phyloP scores from a whole-genome alignment of 2,113 vertebrate genomes.

The Scopus umbretta region DNA sequence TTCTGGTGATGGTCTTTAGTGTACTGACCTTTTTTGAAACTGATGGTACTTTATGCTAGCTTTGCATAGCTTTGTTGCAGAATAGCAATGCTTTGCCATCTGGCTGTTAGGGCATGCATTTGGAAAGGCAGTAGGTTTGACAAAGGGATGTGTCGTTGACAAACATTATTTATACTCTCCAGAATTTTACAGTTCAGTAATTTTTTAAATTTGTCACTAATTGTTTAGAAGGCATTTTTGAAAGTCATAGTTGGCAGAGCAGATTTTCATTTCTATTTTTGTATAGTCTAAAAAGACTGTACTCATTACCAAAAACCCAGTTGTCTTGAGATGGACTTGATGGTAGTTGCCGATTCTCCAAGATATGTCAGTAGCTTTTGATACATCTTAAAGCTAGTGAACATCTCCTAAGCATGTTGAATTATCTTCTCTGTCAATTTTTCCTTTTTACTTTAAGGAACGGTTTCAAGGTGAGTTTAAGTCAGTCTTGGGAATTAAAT shows the following conservation, averaged over 20 bases:
- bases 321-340: background rate
- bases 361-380: background rate
- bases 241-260: background rate
- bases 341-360: background rate
- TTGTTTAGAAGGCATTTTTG: background rate
- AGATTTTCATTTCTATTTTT: background rate
- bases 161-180: background rate
- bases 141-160: background rate
- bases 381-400: background rate
- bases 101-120: background rate
- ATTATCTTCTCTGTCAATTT: background rate
- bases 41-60: background rate
- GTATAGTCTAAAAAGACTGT: background rate
- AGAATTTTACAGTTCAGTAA: background rate
- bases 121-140: background rate
- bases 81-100: background rate
- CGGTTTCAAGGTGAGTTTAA: background rate
- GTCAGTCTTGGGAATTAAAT: background rate
- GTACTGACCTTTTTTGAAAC: background rate
- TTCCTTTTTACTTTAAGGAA: background rate
- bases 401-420: background rate
- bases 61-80: background rate
- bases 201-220: background rate
- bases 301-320: background rate
- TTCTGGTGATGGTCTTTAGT: background rate